These are phyloP conservation scores for Connochaetes taurinus DNA, from an alignment of 2,113 vertebrate genomes.

Conservation along the genomic window DNA sequence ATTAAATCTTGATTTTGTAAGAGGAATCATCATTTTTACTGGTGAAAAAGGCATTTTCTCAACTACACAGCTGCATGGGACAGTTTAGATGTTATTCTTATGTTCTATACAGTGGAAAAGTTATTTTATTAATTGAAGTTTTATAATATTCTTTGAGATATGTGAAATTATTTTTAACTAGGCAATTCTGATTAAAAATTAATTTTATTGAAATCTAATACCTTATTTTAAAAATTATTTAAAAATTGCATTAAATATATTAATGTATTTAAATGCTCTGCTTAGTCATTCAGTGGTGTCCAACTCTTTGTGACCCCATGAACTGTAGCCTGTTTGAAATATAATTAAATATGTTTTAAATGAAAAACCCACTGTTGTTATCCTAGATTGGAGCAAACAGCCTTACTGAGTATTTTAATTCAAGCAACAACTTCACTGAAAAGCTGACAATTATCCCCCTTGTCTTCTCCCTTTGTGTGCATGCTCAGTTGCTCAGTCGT, in stretches of 20 bases:
- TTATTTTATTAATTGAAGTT: background rate
- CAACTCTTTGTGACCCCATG: background rate
- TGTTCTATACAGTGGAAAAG: background rate
- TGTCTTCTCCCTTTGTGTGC: background rate
- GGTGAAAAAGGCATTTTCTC: background rate
- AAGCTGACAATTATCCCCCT: background rate
- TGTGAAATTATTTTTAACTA: background rate
- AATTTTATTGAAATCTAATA: background rate
- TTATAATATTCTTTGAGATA: background rate
- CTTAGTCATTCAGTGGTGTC: background rate
- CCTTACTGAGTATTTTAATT: background rate
- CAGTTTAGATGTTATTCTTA: background rate
- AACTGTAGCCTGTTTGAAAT: background rate
- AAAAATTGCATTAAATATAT: background rate
- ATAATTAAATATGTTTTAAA: background rate
- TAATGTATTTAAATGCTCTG: background rate
- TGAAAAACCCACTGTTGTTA: background rate
- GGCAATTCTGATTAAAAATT: background rate
- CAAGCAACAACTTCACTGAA: background rate
- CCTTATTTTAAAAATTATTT: background rate
- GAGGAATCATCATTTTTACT: background rate
- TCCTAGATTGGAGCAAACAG: background rate
- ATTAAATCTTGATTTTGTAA: background rate
- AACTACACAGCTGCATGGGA: background rate
- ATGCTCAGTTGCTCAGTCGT: background rate